Evolutionary conservation across 1,140 invertebrate species (phyloP), one percentile per base, ranked within the genome.

Genomic region (Gryon sp.): DNA sequence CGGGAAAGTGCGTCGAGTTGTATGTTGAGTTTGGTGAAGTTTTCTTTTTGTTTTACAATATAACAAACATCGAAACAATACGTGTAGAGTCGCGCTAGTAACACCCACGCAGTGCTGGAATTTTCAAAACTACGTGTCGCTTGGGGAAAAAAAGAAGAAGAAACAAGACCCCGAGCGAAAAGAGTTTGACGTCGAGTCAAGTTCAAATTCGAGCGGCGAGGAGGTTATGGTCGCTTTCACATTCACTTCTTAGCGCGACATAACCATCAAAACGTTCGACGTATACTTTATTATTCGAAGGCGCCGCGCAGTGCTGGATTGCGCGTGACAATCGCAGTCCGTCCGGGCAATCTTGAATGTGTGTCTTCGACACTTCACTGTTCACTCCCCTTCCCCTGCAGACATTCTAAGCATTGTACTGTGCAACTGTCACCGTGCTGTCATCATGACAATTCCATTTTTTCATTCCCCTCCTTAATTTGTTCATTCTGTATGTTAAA

Each of bases 151-250:
- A n/a, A n/a, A n/a, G n/a, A n/a, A n/a, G n/a, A n/a, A n/a, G n/a
- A n/a, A n/a, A n/a, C n/a, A n/a, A n/a, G n/a, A n/a, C n/a, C n/a
- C n/a, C n/a, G n/a, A n/a, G n/a, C n/a, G n/a, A n/a, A n/a, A n/a
- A n/a, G n/a, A n/a, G n/a, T n/a, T n/a, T n/a, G n/a, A n/a, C n/a
- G n/a, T n/a, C n/a, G n/a, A n/a, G n/a, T n/a, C n/a, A 41, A 57
- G 16, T 38, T 59, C 26, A 40, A 65, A 53, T 12, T 45, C 9
- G 8, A 15, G 1, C 9, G 43, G 43, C 2, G 22, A 63, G 43
- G 59, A n/a, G n/a, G n/a, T 63, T 63, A 63, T 48, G 45, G 16
- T 68, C 20, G 46, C 41, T 46, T 57, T 69, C 45, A 50, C 59
- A n/a, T n/a, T n/a, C n/a, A n/a, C n/a, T 63, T 48, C 19, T 41